phyloP scores from a whole-genome alignment of 2,888 invertebrate species.

The Agrotis clavis region DNA sequence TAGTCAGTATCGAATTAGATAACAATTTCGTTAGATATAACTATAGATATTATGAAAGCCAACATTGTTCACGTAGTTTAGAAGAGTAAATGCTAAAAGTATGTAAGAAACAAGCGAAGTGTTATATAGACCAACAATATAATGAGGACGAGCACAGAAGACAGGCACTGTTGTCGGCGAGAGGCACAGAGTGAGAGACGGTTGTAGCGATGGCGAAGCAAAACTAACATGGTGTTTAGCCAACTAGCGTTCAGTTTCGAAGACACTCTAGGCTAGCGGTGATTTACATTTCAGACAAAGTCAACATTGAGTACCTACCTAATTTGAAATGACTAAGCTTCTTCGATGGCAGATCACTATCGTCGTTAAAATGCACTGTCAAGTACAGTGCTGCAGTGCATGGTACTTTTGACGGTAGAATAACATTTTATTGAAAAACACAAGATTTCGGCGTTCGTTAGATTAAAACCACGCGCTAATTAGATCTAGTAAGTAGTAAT shows the following conservation, averaged over 20 bases:
- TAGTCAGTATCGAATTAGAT: conserved; percentile 70
- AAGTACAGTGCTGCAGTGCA: too few species aligned
- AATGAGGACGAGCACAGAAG: conserved; percentile 70
- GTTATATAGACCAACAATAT: conserved; percentile 86
- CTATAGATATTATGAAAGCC: conserved; percentile 71
- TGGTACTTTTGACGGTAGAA: too few species aligned
- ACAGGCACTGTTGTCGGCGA: conserved; percentile 68
- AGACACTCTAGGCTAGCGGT: too few species aligned
- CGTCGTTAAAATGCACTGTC: too few species aligned
- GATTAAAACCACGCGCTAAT: too few species aligned
- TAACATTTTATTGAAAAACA: too few species aligned
- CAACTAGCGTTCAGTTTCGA: neutral
- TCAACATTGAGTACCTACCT: too few species aligned
- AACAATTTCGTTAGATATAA: conserved; percentile 72
- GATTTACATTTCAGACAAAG: too few species aligned
- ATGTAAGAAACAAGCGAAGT: conserved; percentile 81
- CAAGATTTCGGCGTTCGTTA: too few species aligned
- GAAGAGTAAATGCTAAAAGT: conserved; percentile 75
- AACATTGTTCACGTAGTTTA: conserved; percentile 73
- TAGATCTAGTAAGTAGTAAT: too few species aligned
- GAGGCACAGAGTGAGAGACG: conserved; percentile 50
- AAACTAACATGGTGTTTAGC: neutral
- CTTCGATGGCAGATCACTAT: too few species aligned
- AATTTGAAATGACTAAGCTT: too few species aligned
- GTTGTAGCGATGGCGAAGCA: conserved; percentile 67